A percentile compares a stretch with the other conserved stretches of the same genome.
Conservation (phyloP, 2,113 vertebrate species). For the Mola mola region DNA sequence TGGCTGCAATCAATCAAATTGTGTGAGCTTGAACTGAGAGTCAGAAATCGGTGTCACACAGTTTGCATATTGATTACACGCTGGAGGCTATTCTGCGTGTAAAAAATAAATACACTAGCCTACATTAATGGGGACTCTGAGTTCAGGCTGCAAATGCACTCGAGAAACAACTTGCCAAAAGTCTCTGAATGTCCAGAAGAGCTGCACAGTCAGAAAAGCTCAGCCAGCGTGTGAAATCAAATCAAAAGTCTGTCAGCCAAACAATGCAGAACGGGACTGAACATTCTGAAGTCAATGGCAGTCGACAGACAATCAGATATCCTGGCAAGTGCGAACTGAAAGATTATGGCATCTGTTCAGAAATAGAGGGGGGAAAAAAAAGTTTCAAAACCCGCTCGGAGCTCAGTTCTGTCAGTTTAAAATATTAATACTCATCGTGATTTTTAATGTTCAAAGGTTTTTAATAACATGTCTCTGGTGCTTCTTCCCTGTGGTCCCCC, state of each 20-base stretch:
- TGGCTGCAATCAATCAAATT: conserved; percentile 28
- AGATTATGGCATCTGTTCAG: conserved; percentile 13
- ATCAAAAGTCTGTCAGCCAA: conserved; percentile 31
- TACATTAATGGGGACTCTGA: conserved; percentile 1
- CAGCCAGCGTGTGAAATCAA: conserved; percentile 26
- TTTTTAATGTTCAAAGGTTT: neutral
- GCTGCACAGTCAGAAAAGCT: neutral
- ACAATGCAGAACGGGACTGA: conserved; percentile 15
- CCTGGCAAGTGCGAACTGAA: conserved; percentile 1
- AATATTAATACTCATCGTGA: too few relatives aligned
- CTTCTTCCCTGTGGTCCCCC: too few relatives aligned
- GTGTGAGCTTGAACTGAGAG: conserved; percentile 20
- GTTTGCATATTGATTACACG: conserved; percentile 30
- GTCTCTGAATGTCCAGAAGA: conserved; percentile 14
- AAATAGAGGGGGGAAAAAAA: conserved; percentile 22
- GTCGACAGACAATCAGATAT: conserved; percentile 26
- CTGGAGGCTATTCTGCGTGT: conserved; percentile 10
- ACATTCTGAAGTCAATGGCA: neutral
- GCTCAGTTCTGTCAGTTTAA: conserved; percentile 17
- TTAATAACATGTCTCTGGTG: neutral
- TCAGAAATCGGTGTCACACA: conserved; percentile 25
- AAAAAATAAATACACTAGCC: conserved; percentile 30
- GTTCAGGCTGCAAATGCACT: too few relatives aligned
- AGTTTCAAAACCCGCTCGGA: conserved; percentile 13
- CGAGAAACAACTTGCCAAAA: conserved; percentile 15